A percentile compares a stretch with the other conserved stretches of the same genome.
phyloP scores from a whole-genome alignment of 2,797 vertebrate species.

The Neosalanx taihuensis region DNA sequence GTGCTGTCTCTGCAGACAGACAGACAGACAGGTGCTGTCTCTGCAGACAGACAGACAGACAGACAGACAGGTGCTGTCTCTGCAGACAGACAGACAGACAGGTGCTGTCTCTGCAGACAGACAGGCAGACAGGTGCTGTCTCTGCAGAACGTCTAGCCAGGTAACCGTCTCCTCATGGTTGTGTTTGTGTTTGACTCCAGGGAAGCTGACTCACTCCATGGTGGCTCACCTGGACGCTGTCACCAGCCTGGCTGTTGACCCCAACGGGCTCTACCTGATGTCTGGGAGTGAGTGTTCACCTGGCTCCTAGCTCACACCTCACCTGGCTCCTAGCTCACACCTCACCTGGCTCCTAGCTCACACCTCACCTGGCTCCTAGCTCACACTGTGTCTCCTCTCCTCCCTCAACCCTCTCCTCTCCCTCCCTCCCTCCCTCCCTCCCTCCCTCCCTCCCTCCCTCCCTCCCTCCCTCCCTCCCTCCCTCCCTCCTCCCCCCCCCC shows the following conservation, averaged over 20 bases:
- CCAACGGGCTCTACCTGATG: conserved; percentile 98
- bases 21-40: too few species aligned
- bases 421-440: background rate
- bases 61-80: too few species aligned
- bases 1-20: too few species aligned
- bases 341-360: too few species aligned
- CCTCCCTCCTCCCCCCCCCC: background rate
- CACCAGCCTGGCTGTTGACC: conserved; percentile 96
- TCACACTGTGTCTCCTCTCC: background rate
- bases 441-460: background rate
- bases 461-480: background rate
- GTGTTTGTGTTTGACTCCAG: conserved; percentile 31
- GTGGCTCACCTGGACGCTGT: conserved; percentile 97
- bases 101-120: too few species aligned
- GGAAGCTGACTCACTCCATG: conserved; percentile 89
- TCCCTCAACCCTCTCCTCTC: background rate
- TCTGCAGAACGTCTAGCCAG: too few species aligned
- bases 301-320: too few species aligned
- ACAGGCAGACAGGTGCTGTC: too few species aligned
- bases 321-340: too few species aligned
- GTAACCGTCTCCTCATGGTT: background rate
- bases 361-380: too few species aligned
- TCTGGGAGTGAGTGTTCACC: conserved; percentile 90
- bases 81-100: too few species aligned
- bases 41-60: too few species aligned